These are phyloP conservation scores for Xestia ashworthii DNA, from an alignment of 2,888 invertebrate genomes.

Conservation along the genomic window DNA sequence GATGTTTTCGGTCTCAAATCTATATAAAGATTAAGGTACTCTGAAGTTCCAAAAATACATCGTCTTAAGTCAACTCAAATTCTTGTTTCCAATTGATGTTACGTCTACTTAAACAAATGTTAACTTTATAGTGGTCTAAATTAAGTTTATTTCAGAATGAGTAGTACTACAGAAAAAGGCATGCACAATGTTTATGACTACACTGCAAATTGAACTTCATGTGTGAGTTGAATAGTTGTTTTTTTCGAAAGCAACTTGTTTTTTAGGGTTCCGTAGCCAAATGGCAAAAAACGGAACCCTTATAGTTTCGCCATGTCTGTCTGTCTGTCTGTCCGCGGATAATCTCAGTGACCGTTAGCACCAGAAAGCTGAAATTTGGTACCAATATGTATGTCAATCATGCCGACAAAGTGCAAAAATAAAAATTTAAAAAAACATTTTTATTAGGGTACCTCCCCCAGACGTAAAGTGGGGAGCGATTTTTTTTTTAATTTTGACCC, in stretches of 20 bases:
- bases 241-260: not conserved
- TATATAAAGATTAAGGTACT: constrained; percentile 51
- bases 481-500: no score
- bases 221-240: not conserved
- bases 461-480: no score
- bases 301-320: no score
- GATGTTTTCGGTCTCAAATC: constrained; percentile 32
- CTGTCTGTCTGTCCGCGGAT: no score
- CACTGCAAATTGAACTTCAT: not conserved
- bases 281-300: no score
- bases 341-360: no score
- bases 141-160: not conserved
- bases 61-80: not conserved
- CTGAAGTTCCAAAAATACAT: constrained; percentile 55
- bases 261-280: no score
- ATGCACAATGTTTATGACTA: not conserved
- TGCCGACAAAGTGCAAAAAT: no score
- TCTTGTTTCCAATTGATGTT: not conserved
- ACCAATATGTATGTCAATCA: no score
- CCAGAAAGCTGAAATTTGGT: no score
- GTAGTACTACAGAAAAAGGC: not conserved
- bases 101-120: not conserved
- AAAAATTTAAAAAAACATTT: no score
- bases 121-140: not conserved
- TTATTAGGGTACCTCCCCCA: no score